These are phyloP conservation scores for Acleris laterana DNA, from an alignment of 2,888 invertebrate genomes.

Conservation along the genomic window DNA sequence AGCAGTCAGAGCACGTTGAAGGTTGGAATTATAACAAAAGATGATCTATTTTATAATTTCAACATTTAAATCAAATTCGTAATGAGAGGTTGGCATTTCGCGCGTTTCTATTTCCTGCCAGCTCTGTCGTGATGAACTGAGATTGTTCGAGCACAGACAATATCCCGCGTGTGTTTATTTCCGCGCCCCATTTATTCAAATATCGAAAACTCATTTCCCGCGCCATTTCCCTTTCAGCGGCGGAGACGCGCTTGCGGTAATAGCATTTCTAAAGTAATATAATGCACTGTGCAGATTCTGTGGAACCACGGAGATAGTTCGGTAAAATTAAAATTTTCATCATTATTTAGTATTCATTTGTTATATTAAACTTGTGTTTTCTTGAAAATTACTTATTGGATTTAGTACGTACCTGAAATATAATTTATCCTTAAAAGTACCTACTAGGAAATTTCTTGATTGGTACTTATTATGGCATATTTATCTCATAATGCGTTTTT, in stretches of 20 bases:
- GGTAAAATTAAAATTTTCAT: too few species aligned
- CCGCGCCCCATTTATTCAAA: slow-evolving; percentile 75
- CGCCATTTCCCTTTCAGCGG: slow-evolving; percentile 64
- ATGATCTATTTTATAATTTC: neutral
- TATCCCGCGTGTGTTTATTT: slow-evolving; percentile 79
- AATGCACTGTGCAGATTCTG: slow-evolving; percentile 7
- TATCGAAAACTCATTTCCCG: slow-evolving; percentile 79
- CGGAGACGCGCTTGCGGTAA: slow-evolving; percentile 43
- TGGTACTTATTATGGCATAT: too few species aligned
- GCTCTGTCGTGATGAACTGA: slow-evolving; percentile 45
- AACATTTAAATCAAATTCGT: slow-evolving; percentile 1
- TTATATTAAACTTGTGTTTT: too few species aligned
- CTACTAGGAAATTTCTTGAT: too few species aligned
- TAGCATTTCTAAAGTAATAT: slow-evolving; percentile 40
- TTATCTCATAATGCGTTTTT: neutral
- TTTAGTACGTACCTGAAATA: too few species aligned
- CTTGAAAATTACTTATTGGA: too few species aligned
- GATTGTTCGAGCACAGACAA: slow-evolving; percentile 67
- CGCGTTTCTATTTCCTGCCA: slow-evolving; percentile 51
- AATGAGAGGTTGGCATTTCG: slow-evolving; percentile 13
- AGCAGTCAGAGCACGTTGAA: too few species aligned
- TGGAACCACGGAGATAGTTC: neutral
- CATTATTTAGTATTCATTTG: too few species aligned
- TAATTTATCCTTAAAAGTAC: too few species aligned
- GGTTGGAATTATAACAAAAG: too few species aligned